Evolutionary conservation across 2,113 vertebrate genomes (phyloP).

Genomic region (Turnix velox): DNA sequence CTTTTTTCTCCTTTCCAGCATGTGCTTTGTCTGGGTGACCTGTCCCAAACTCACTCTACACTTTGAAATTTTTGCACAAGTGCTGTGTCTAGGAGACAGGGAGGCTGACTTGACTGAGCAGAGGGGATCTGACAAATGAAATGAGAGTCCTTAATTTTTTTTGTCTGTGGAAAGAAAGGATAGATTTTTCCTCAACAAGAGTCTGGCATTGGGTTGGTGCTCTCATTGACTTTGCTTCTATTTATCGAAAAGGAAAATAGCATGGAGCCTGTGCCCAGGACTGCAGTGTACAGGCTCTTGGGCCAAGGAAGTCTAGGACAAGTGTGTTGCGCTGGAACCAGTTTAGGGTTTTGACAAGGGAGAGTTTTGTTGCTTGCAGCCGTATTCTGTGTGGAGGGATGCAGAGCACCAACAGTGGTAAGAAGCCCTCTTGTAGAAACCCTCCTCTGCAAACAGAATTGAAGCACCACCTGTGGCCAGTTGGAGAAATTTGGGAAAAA

Average conservation of each 20-base stretch:
- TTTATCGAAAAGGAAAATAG: not conserved
- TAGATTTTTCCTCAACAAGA: not conserved
- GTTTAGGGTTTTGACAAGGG: not conserved
- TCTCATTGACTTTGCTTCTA: not conserved
- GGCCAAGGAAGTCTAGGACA: not conserved
- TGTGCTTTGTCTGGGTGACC: not conserved
- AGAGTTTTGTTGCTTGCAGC: not conserved
- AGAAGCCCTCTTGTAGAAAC: not conserved
- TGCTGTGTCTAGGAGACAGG: rapidly evolving
- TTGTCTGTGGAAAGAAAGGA: not conserved
- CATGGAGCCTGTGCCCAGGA: not conserved
- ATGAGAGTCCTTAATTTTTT: not conserved
- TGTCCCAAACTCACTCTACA: not conserved
- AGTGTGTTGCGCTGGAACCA: not conserved
- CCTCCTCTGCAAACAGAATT: not conserved
- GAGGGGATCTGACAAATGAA: not conserved
- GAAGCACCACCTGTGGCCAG: not conserved
- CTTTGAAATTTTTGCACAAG: not conserved
- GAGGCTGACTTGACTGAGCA: not conserved
- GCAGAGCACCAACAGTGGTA: not conserved
- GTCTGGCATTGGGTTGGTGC: not conserved
- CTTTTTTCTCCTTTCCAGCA: not conserved
- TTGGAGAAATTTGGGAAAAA: not conserved
- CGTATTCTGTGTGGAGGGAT: not conserved
- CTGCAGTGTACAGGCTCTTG: not conserved